Conservation (phyloP, 2,797 vertebrate species). For the Eidolon dupreanum region DNA sequence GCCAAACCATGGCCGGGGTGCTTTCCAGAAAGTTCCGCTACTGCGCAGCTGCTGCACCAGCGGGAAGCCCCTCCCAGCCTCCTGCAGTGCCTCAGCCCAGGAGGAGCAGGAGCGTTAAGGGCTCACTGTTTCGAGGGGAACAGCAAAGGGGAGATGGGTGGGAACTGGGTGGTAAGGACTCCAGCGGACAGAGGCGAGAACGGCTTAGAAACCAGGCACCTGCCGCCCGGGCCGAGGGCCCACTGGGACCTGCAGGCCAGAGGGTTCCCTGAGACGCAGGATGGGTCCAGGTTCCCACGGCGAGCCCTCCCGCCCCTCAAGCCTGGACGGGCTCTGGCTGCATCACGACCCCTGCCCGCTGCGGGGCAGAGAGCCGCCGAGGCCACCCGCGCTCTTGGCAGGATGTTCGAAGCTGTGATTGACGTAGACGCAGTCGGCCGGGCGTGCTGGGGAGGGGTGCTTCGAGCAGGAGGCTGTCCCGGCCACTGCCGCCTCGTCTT, state of each 20-base stretch:
- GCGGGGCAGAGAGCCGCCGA: background rate
- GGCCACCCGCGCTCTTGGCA: rapidly evolving
- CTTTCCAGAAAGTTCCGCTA: background rate
- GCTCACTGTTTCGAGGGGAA: background rate
- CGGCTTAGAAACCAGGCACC: background rate
- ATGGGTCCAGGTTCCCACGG: too few species aligned
- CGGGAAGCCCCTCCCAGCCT: background rate
- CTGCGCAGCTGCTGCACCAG: background rate
- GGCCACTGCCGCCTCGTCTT: rapidly evolving
- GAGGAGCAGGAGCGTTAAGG: background rate
- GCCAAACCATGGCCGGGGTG: background rate
- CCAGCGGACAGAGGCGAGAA: background rate
- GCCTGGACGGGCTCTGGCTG: background rate
- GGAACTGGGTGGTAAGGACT: background rate
- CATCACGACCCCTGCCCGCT: background rate
- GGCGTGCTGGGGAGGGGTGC: rapidly evolving
- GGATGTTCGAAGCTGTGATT: conserved; percentile 36
- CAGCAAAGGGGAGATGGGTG: background rate
- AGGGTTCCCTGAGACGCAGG: background rate
- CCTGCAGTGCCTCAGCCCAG: too few species aligned
- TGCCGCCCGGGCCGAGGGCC: background rate
- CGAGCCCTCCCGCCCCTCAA: background rate
- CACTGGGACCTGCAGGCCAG: background rate
- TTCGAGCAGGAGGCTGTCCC: background rate
- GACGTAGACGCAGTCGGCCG: background rate